A percentile compares a stretch with the other conserved stretches of the same genome.
These are phyloP conservation scores for Natrix natrix DNA, from an alignment of 2,797 vertebrate species.

Conservation along the genomic window DNA sequence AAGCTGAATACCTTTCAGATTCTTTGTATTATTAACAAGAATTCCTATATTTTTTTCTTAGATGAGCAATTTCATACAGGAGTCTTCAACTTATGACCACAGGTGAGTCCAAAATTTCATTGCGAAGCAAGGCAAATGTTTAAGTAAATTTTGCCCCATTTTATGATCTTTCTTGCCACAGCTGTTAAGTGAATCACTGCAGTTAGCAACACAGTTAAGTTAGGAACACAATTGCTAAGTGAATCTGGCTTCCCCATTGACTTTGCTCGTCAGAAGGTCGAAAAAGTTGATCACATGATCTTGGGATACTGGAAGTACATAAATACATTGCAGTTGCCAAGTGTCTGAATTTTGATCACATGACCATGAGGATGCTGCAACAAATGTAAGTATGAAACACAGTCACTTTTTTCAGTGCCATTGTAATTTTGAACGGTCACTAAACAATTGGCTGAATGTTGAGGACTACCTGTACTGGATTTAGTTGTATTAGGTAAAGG, in stretches of 20 bases:
- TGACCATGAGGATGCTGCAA: neutral
- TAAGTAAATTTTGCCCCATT: neutral
- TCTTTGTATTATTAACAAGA: neutral
- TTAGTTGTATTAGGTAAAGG: too few species aligned
- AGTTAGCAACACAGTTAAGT: neutral
- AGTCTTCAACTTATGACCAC: neutral
- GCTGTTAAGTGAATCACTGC: neutral
- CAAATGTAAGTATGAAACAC: neutral
- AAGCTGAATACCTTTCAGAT: neutral
- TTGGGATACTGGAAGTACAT: neutral
- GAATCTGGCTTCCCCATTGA: neutral
- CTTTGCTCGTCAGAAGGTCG: neutral
- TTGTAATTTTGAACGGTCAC: neutral
- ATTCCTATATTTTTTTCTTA: neutral
- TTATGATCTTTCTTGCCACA: neutral
- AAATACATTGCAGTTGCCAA: neutral
- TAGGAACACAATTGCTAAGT: neutral
- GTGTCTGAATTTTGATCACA: neutral
- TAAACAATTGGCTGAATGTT: neutral
- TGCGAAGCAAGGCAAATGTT: neutral
- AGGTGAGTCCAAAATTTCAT: neutral
- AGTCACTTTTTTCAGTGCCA: neutral
- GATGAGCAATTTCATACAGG: neutral
- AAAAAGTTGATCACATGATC: neutral
- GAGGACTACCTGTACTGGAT: neutral